Evolutionary conservation across 53 echinoderm and acorn worm species (phyloP).

Genomic region (Patiria pectinifera): DNA sequence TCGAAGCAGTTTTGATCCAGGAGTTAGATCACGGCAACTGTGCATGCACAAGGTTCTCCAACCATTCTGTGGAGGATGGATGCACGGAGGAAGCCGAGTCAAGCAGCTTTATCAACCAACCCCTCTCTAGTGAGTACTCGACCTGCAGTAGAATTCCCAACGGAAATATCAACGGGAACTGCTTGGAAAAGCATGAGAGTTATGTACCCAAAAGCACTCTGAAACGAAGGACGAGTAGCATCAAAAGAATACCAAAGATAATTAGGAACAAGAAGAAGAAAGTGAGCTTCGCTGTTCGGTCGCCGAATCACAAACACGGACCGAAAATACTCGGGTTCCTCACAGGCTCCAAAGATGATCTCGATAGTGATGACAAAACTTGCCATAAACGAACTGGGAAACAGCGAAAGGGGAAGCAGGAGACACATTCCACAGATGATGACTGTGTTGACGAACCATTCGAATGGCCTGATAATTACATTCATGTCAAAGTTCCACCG

Average conservation of each 20-base stretch:
- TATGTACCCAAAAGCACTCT: background rate
- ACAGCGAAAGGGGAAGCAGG: conserved; percentile 1
- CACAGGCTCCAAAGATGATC: background rate
- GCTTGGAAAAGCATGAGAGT: conserved; percentile 14
- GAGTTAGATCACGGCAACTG: conserved; percentile 40
- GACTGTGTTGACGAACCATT: conserved; percentile 31
- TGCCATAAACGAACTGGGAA: background rate
- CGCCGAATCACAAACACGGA: conserved; percentile 19
- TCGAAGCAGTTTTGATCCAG: conserved; percentile 51
- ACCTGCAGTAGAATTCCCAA: background rate
- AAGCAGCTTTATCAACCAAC: conserved; percentile 33
- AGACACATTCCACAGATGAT: background rate
- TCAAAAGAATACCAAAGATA: conserved; percentile 52
- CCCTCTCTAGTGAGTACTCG: conserved; percentile 16
- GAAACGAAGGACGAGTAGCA: conserved; percentile 35
- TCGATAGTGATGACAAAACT: background rate
- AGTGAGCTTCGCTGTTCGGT: conserved; percentile 9
- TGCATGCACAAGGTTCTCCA: conserved; percentile 35
- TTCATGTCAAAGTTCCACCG: conserved; percentile 22
- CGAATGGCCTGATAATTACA: conserved; percentile 58
- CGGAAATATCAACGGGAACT: conserved; percentile 45
- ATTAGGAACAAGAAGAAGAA: conserved; percentile 47
- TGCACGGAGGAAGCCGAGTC: conserved; percentile 24
- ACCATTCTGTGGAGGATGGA: conserved; percentile 4
- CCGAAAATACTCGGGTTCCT: conserved; percentile 15